These are phyloP conservation scores for Anisognathus igniventris DNA, from an alignment of 2,797 vertebrate species.

Conservation along the genomic window DNA sequence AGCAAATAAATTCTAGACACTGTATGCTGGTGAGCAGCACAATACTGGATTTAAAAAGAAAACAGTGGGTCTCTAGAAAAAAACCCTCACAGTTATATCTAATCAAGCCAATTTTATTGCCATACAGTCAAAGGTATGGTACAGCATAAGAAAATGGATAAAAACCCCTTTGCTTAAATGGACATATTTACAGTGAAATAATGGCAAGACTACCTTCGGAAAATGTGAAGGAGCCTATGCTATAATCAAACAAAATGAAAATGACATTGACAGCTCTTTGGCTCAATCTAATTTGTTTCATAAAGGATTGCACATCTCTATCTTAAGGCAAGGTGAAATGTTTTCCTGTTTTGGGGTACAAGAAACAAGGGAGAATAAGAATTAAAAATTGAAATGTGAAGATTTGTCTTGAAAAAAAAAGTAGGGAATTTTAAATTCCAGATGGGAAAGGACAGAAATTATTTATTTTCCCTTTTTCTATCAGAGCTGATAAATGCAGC, in stretches of 20 bases:
- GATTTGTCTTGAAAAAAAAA: not conserved
- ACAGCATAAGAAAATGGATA: not conserved
- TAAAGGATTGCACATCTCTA: not conserved
- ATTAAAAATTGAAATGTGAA: not conserved
- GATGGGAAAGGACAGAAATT: not conserved
- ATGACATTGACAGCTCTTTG: not conserved
- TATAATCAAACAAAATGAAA: not conserved
- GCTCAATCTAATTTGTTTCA: not conserved
- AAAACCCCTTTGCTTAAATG: not conserved
- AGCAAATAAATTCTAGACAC: not conserved
- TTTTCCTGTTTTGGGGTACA: not conserved
- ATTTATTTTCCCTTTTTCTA: not conserved
- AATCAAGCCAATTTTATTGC: not conserved
- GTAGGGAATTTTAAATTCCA: not conserved
- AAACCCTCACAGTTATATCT: not conserved
- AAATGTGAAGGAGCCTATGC: not conserved
- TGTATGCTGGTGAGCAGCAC: not conserved
- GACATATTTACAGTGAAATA: not conserved
- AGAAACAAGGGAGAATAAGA: not conserved
- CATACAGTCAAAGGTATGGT: not conserved
- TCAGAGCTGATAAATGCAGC: not conserved
- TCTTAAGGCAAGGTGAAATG: not conserved
- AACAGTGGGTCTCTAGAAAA: not conserved
- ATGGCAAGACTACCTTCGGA: not conserved
- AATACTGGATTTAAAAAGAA: not conserved